Evolutionary conservation across 2,113 vertebrate genomes (phyloP).

Genomic region (Lynx canadensis): DNA sequence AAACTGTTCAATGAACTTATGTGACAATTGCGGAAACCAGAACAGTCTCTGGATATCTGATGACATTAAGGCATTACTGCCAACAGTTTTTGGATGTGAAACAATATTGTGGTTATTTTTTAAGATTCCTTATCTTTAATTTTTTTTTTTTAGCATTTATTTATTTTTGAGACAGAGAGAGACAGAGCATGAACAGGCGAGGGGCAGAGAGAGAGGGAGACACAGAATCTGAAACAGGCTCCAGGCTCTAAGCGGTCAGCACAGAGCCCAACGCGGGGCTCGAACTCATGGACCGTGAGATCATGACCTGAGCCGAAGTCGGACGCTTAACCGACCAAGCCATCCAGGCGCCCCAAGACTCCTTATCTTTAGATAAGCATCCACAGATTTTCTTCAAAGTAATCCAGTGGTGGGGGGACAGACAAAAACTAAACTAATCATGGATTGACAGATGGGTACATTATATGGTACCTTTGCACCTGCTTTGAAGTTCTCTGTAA

Average conservation of each 20-base stretch:
- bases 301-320: too few relatives aligned
- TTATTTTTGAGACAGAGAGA: too few relatives aligned
- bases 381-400: not conserved
- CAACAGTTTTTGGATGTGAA: not conserved
- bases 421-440: not conserved
- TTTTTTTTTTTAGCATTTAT: too few relatives aligned
- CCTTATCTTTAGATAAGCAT: not conserved
- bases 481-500: slow-evolving; percentile 15
- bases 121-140: not conserved
- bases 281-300: too few relatives aligned
- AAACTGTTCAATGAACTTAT: not conserved
- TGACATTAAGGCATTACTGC: not conserved
- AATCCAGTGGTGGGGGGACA: not conserved
- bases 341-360: not conserved
- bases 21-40: not conserved
- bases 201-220: too few relatives aligned
- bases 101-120: not conserved
- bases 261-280: too few relatives aligned
- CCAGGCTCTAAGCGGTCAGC: too few relatives aligned
- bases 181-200: too few relatives aligned
- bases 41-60: not conserved
- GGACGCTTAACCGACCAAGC: too few relatives aligned
- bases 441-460: not conserved
- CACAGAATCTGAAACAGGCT: too few relatives aligned
- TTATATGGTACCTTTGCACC: not conserved